Conservation (phyloP, 1,140 invertebrate species). For the Trichonephila clavipes region DNA sequence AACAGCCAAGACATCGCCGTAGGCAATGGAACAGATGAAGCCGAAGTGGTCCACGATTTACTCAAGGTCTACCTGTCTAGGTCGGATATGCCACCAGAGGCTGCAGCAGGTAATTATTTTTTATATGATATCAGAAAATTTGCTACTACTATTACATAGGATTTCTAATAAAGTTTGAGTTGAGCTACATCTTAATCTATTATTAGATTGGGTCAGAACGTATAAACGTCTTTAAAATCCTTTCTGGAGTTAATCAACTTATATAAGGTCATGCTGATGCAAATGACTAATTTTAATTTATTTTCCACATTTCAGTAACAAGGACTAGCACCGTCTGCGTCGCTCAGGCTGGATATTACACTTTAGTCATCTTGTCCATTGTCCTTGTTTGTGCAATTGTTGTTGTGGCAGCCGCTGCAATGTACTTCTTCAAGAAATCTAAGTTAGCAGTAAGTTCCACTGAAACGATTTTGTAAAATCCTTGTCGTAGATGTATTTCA, state of each 20-base stretch:
- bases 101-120: slow-evolving; percentile 61
- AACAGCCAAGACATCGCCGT: slow-evolving; percentile 1
- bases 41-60: slow-evolving; percentile 79
- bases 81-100: slow-evolving; percentile 78
- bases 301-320: slow-evolving; percentile 54
- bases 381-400: slow-evolving; percentile 86
- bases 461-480: too few species aligned
- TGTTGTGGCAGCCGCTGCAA: slow-evolving; percentile 85
- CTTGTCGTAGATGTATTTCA: too few species aligned
- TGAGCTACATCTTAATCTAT: too few species aligned
- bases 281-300: too few species aligned
- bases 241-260: too few species aligned
- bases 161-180: too few species aligned
- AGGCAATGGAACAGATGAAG: slow-evolving; percentile 70
- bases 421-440: slow-evolving; percentile 80
- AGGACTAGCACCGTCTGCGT: slow-evolving; percentile 84
- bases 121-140: too few species aligned
- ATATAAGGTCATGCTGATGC: too few species aligned
- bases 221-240: too few species aligned
- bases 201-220: too few species aligned
- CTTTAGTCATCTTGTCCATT: slow-evolving; percentile 86
- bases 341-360: slow-evolving; percentile 88
- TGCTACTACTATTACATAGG: too few species aligned
- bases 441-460: slow-evolving; percentile 50
- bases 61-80: slow-evolving; percentile 78